Conservation (phyloP, 2,113 vertebrate genomes). For the Bostrychus sinensis region DNA sequence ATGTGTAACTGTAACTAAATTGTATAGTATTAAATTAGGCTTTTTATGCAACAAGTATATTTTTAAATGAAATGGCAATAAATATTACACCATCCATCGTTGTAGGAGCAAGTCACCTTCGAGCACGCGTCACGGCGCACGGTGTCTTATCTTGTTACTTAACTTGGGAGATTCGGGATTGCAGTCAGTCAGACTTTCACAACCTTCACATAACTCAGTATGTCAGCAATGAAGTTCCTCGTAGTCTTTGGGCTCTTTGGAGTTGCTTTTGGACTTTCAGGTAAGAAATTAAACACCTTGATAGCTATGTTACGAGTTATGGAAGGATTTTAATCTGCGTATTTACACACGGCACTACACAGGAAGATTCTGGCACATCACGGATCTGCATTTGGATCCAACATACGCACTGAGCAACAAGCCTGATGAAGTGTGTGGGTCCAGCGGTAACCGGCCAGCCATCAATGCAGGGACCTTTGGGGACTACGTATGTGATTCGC, state of each 20-base stretch:
- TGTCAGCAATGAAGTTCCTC: slow-evolving; percentile 41
- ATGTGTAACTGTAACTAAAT: no score
- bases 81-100: no score
- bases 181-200: not conserved
- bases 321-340: not conserved
- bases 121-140: not conserved
- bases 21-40: no score
- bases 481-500: slow-evolving; percentile 88
- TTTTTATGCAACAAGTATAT: no score
- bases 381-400: slow-evolving; percentile 90
- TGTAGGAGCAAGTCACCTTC: no score
- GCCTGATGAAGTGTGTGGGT: slow-evolving; percentile 81
- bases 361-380: slow-evolving; percentile 93
- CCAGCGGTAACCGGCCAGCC: slow-evolving; percentile 78
- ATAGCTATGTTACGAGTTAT: not conserved
- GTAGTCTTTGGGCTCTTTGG: slow-evolving; percentile 49
- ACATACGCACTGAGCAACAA: slow-evolving; percentile 75
- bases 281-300: slow-evolving; percentile 35
- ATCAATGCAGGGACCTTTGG: slow-evolving; percentile 83
- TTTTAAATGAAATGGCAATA: no score
- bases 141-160: slow-evolving; percentile 54
- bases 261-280: slow-evolving; percentile 39
- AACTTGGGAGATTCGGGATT: not conserved
- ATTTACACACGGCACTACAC: slow-evolving; percentile 20
- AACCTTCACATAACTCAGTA: slow-evolving; percentile 29